Evolutionary conservation across 2,113 vertebrate genomes (phyloP).

Genomic region (Mustelus asterias): DNA sequence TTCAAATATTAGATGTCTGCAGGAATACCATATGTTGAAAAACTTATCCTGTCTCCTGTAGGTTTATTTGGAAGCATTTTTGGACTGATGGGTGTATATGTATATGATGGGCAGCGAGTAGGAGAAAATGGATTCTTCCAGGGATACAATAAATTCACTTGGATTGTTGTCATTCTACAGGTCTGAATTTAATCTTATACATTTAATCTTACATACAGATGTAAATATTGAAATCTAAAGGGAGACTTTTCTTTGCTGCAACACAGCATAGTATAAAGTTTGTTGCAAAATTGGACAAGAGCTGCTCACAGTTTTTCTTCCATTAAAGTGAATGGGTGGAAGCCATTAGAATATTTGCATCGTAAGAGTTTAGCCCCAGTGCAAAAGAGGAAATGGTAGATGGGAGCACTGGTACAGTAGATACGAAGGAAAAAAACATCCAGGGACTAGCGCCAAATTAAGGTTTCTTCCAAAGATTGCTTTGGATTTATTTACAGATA

Average conservation of each 20-base stretch:
- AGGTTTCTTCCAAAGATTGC: background rate
- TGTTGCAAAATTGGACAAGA: background rate
- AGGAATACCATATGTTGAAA: background rate
- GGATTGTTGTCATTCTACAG: slow-evolving; percentile 88
- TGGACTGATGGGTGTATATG: slow-evolving; percentile 80
- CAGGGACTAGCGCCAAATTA: background rate
- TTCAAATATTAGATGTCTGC: background rate
- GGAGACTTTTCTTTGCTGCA: background rate
- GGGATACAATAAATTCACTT: slow-evolving; percentile 88
- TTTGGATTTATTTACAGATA: background rate
- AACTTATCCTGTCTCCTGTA: slow-evolving; percentile 45
- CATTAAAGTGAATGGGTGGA: background rate
- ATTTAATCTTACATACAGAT: background rate
- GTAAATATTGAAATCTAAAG: background rate
- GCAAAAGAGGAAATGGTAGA: background rate
- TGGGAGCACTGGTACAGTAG: background rate
- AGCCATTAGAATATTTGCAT: background rate
- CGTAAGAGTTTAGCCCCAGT: background rate
- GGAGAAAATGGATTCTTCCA: slow-evolving; percentile 87
- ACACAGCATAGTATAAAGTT: too few relatives aligned
- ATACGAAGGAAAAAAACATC: background rate
- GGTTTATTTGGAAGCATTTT: slow-evolving; percentile 89
- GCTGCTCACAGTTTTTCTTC: background rate
- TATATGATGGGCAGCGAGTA: slow-evolving; percentile 81
- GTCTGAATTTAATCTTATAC: slow-evolving; percentile 52